These are phyloP conservation scores for Cartodere bifasciata DNA, from an alignment of 2,888 invertebrate species.

Conservation along the genomic window DNA sequence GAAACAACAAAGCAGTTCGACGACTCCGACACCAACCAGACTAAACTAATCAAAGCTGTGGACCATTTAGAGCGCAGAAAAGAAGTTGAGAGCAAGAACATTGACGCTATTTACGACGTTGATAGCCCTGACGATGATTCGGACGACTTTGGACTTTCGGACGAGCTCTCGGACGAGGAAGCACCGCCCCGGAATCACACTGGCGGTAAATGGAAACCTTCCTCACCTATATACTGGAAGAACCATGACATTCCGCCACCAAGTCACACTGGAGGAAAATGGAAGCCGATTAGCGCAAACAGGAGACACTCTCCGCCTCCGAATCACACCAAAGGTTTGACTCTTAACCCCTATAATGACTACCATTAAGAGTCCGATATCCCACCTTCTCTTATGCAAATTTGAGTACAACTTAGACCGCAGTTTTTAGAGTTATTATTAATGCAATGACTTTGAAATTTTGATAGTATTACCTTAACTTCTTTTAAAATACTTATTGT, in stretches of 20 bases:
- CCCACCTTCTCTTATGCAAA: too few species aligned
- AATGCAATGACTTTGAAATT: too few species aligned
- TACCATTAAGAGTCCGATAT: too few species aligned
- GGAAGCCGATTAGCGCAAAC: constrained; percentile 38
- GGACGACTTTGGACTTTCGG: constrained; percentile 32
- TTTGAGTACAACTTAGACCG: too few species aligned
- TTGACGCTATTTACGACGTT: constrained; percentile 27
- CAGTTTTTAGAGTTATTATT: too few species aligned
- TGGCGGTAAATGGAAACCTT: constrained; percentile 68
- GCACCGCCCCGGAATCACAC: constrained; percentile 44
- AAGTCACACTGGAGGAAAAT: constrained; percentile 49
- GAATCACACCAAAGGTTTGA: constrained; percentile 16
- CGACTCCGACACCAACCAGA: constrained; percentile 45
- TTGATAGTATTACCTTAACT: too few species aligned
- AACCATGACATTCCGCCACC: constrained; percentile 34
- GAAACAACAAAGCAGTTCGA: constrained; percentile 40
- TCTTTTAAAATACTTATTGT: too few species aligned
- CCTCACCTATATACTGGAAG: constrained; percentile 31
- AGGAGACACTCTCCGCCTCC: constrained; percentile 17
- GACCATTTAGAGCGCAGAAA: constrained; percentile 48
- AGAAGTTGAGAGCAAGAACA: constrained; percentile 36
- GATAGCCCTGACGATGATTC: constrained; percentile 29
- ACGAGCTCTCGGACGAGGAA: constrained; percentile 31
- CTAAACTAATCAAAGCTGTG: constrained; percentile 51
- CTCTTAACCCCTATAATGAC: too few species aligned